These are phyloP conservation scores for Australoheros facetus DNA, from an alignment of 2,797 vertebrate species.

Conservation along the genomic window DNA sequence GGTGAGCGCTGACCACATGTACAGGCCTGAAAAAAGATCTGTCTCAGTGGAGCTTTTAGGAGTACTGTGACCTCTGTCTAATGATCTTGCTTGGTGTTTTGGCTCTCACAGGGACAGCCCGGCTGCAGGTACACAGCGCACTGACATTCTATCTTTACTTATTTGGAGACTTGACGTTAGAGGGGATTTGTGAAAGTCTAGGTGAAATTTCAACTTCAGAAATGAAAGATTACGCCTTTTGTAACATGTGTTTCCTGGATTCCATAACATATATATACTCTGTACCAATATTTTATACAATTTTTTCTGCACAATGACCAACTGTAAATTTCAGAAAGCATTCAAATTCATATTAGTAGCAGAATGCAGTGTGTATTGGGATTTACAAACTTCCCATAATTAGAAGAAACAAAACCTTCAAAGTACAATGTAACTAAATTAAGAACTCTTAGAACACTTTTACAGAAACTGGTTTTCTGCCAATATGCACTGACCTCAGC, in stretches of 20 bases:
- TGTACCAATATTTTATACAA: too few relatives aligned
- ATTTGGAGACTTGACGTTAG: not conserved
- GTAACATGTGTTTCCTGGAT: too few relatives aligned
- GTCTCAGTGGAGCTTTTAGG: not conserved
- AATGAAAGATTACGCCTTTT: too few relatives aligned
- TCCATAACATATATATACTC: too few relatives aligned
- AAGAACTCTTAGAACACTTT: not conserved
- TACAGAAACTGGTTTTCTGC: accelerated
- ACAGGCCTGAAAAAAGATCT: not conserved
- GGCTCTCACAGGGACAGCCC: not conserved
- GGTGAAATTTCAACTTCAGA: too few relatives aligned
- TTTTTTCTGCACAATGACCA: too few relatives aligned
- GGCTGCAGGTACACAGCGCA: not conserved
- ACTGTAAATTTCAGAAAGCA: too few relatives aligned
- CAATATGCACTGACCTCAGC: not conserved
- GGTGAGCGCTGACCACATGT: not conserved
- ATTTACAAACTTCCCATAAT: not conserved
- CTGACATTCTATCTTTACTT: not conserved
- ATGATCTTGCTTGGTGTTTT: too few relatives aligned
- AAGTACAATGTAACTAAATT: not conserved
- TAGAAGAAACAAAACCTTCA: not conserved
- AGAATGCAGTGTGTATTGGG: too few relatives aligned
- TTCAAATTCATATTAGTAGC: too few relatives aligned
- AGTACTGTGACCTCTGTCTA: too few relatives aligned
- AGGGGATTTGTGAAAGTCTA: too few relatives aligned